phyloP scores from a whole-genome alignment of 2,888 invertebrate species.

The Latrodectus elegans region DNA sequence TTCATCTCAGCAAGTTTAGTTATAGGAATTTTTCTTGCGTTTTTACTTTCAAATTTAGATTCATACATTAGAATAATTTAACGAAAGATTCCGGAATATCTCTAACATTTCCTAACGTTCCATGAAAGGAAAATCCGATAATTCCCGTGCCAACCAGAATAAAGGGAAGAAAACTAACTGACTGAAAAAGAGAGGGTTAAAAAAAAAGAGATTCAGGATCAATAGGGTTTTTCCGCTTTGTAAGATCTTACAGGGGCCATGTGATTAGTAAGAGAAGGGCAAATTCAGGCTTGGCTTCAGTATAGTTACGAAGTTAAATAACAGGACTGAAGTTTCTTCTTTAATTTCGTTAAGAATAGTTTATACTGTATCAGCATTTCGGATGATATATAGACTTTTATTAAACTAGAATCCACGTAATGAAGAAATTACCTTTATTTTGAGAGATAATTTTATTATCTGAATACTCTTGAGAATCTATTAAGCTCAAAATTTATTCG shows the following conservation, averaged over 20 bases:
- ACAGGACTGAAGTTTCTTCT: background rate
- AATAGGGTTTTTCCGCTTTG: slow-evolving; percentile 53
- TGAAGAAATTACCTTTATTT: background rate
- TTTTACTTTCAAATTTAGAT: no score
- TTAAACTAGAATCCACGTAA: no score
- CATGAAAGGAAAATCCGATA: background rate
- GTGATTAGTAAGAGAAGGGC: slow-evolving; percentile 28
- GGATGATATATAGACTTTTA: background rate
- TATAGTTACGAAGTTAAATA: slow-evolving; percentile 13
- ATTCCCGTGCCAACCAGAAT: background rate
- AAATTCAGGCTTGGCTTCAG: background rate
- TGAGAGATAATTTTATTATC: background rate
- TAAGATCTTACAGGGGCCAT: slow-evolving; percentile 33
- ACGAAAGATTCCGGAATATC: background rate
- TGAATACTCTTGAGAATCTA: no score
- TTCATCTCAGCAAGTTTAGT: no score
- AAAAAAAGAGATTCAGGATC: slow-evolving; percentile 14
- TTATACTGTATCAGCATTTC: background rate
- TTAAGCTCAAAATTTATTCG: no score
- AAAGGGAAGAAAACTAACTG: slow-evolving; percentile 36
- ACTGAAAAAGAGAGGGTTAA: slow-evolving; percentile 21
- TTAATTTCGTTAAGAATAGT: background rate
- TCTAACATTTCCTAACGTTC: background rate
- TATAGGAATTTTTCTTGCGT: no score
- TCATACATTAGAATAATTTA: no score